These are phyloP conservation scores for Octodonta nipae DNA, from an alignment of 2,888 invertebrate genomes.

Conservation along the genomic window DNA sequence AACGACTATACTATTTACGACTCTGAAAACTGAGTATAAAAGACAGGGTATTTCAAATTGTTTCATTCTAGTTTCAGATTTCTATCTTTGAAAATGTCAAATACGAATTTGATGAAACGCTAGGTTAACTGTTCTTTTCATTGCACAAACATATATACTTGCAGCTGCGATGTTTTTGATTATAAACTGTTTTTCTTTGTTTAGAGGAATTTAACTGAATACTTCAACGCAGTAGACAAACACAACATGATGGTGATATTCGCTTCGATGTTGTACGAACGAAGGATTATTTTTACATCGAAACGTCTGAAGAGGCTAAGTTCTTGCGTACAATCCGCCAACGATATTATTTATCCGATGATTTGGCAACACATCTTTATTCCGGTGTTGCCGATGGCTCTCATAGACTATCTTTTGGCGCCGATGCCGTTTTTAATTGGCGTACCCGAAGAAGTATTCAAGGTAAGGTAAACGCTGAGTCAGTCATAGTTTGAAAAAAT, in stretches of 20 bases:
- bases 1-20: too few species aligned
- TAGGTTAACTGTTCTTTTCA: too few species aligned
- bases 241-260: slow-evolving; percentile 92
- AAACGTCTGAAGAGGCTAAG: slow-evolving; percentile 77
- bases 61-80: too few species aligned
- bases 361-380: slow-evolving; percentile 98
- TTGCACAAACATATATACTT: slow-evolving; percentile 2
- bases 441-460: slow-evolving; percentile 72
- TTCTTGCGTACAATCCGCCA: slow-evolving; percentile 87
- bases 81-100: too few species aligned
- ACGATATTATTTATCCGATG: slow-evolving; percentile 92
- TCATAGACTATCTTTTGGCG: slow-evolving; percentile 81
- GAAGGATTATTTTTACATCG: slow-evolving; percentile 86
- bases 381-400: slow-evolving; percentile 78
- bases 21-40: too few species aligned
- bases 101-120: too few species aligned
- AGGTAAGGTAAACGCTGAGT: slow-evolving; percentile 38
- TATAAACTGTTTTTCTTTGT: not conserved
- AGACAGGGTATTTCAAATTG: too few species aligned
- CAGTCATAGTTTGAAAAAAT: slow-evolving; percentile 1
- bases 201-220: slow-evolving; percentile 90
- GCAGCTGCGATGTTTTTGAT: not conserved
- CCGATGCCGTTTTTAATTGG: slow-evolving; percentile 98
- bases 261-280: slow-evolving; percentile 87
- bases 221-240: slow-evolving; percentile 91